Evolutionary conservation across 1,140 invertebrate species (phyloP), one percentile per base, ranked within the genome.

Genomic region (Lordiphosa collinella): DNA sequence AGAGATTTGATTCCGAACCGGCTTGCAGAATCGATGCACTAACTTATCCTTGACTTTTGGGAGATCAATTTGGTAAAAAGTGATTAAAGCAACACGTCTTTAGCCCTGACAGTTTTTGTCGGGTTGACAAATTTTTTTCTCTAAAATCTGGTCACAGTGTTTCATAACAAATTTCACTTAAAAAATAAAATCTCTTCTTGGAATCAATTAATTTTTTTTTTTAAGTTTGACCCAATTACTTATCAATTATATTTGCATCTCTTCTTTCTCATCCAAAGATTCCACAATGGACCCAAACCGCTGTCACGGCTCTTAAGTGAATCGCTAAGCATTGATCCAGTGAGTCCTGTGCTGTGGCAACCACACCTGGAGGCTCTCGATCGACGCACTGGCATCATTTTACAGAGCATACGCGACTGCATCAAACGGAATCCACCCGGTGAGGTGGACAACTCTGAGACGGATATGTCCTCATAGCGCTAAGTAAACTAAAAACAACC

Each of bases 341-440:
- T 98, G 84, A 92, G 22, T 60, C 97, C 97, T 0, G 92, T 99
- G 40, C 90, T 99, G 1, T 95, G 95, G 92, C 95, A 98, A 76
- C 94, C 95, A 0, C 97, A 99, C 86, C 89, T 98, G 9, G 90
- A 89, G 11, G 97, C 98, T 0, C 88, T 99, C 5, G 97, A 99
- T 89, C 91, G 98, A 13, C 90, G 98, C 18, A 92, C 98, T 4
- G 92, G 91, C 40, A 93, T 95, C 37, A 91, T 96, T 40, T 90
- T 96, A 4, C 92, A 94, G 78, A 94, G 92, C n/a, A 91, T 96
- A 41, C 91, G 95, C 8, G 93, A 95, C 74, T 96, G 95, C 76
- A 80, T 94, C 18, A 91, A 92, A 60, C 91, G 93, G 84, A 88
- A 89, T 84, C 82, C 88, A 41, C 76, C 87, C 50, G 71, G 87